Evolutionary conservation across 2,113 vertebrate genomes (phyloP).

Genomic region (Oncorhynchus nerka): DNA sequence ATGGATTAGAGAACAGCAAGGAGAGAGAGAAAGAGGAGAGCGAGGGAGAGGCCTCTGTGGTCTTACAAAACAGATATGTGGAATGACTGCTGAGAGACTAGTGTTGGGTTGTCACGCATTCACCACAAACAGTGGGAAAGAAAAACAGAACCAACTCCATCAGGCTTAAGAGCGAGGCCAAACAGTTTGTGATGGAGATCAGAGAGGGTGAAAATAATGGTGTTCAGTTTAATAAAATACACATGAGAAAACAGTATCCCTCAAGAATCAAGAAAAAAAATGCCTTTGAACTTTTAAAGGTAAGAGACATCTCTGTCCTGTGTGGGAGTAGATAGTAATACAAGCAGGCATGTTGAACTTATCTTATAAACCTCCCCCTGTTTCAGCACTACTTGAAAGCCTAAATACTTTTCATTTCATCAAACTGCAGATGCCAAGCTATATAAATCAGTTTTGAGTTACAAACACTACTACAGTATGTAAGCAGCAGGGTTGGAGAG

Average conservation of each 20-base stretch:
- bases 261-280: constrained; percentile 33
- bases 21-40: constrained; percentile 23
- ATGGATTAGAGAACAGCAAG: constrained; percentile 35
- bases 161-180: constrained; percentile 36
- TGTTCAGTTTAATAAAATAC: constrained; percentile 40
- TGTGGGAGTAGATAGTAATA: constrained; percentile 17
- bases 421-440: constrained; percentile 27
- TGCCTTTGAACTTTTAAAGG: no score
- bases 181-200: constrained; percentile 41
- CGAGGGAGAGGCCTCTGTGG: neutral
- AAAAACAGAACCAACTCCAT: constrained; percentile 37
- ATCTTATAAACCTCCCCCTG: constrained; percentile 11
- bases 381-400: constrained; percentile 20
- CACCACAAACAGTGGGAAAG: constrained; percentile 31
- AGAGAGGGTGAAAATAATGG: constrained; percentile 44
- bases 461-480: constrained; percentile 6
- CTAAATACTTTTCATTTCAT: constrained; percentile 10
- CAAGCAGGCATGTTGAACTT: constrained; percentile 28
- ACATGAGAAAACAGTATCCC: constrained; percentile 24
- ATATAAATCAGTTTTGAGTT: constrained; percentile 38
- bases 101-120: constrained; percentile 14
- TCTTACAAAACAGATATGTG: constrained; percentile 17
- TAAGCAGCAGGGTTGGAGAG: no score
- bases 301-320: no score
- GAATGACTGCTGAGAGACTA: neutral